Base-by-base conservation (phyloP, 2,113 vertebrate species). In the Gorsachius goisagi region DNA sequence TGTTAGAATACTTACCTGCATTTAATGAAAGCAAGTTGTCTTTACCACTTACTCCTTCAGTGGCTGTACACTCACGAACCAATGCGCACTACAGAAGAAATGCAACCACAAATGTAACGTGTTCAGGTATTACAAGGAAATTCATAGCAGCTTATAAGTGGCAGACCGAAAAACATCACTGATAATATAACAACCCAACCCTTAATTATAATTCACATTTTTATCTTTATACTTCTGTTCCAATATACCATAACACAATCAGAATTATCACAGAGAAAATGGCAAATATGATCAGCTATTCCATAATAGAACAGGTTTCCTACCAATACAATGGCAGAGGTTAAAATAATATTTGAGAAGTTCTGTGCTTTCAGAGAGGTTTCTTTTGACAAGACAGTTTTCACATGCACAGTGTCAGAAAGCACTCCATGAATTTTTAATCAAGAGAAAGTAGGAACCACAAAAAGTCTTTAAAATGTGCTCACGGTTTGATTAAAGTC, bases 21-120 rank as follows among this genome's bases (percentile, higher is more conserved):
- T 98, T 99, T 95, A 99, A 97, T 49, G 99, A 98, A n/a, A 98
- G 98, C 59, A 98, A 97, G 90, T 97, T 98, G 94, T 99, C 99
- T 96, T 98, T 98, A 63, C 98, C 97, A 16, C 95, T 97, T 76
- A 97, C 49, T 63, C 96, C 97, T 89, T 98, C 98, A 41, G 98
- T 97, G 41, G 98, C 97, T 16, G 96, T 96, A 93, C 98, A 98
- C 77, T 99, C 99, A 96, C 95, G 99, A 63, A 99, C 98, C 97
- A 99, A 92, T 16, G 99, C 97, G 97, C 98, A 99, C 99, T 99
- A 96, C 63, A 94, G 92, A 86, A 97, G 45, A 95, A 90, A 95
- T 5, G n/a, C 11, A 89, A 50, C 4, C n/a, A 92, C 32, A 75
- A 58, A 74, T 12, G 6, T 55, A 81, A 58, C 52, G 50, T 11